Evolutionary conservation across 2,888 invertebrate species (phyloP), one percentile per base, ranked within the genome.

Genomic region (Elegia similella): DNA sequence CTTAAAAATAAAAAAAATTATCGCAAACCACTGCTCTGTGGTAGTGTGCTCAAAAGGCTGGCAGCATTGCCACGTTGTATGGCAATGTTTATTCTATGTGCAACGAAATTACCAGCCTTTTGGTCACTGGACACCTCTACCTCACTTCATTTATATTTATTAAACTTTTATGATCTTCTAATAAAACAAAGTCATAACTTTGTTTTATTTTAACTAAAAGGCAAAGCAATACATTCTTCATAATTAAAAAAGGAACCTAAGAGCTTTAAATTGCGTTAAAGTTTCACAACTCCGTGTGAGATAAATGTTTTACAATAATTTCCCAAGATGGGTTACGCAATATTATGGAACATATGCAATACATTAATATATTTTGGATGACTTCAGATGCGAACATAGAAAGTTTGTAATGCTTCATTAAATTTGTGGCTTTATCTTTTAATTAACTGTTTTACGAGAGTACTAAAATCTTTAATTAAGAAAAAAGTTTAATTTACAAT

Each of bases 301-400:
- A 34, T 34, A 50, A 50, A 34, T 50, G 16, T 50, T 12, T 34
- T 6, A 23, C 17, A 34, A 50, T 50, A 50, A 48, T 50, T 50
- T 50, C 50, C 34, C 50, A 50, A 50, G 50, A 17, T 23, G 1
- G 3, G 1, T 48, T 30, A 13, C 32, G 48, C 15, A 32, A 48
- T 15, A 15, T 32, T 48, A 30, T 13, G 32, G 7, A 30, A 32
- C 15, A 48, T 48, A n/a, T 47, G 16, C 44, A 46, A 46, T 6
- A 10, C 10, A 13, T 32, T 32, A 32, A 48, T 32, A 48, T 46
- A 46, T 17, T 23, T 23, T 10, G 12, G 17, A 46, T 46, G n/a
- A 23, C 23, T 46, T 23, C 23, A 23, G 12, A 46, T n/a, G 6
- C 23, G 12, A 17, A 23, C 23, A n/a, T 46, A 46, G 46, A 46